phyloP scores from a whole-genome alignment of 2,113 vertebrate genomes.

The Oncorhynchus clarkii region DNA sequence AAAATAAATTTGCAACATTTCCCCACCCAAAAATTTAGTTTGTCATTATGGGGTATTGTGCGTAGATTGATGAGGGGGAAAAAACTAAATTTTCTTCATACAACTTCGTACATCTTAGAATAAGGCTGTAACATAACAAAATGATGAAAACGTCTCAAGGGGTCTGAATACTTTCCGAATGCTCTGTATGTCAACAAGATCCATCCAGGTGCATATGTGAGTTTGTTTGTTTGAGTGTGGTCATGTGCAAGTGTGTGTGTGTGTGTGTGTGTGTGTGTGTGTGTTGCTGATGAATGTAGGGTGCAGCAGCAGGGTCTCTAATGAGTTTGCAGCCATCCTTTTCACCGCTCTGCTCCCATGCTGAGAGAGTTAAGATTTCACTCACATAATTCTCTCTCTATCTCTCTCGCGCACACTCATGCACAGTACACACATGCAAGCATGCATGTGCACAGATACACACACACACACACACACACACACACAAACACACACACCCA shows the following conservation, averaged over 20 bases:
- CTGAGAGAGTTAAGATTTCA: conserved; percentile 34
- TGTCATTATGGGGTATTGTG: too few relatives aligned
- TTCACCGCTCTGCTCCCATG: conserved; percentile 2
- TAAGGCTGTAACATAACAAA: too few relatives aligned
- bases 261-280: conserved; percentile 7
- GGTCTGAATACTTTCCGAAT: too few relatives aligned
- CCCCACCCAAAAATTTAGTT: too few relatives aligned
- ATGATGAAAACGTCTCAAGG: too few relatives aligned
- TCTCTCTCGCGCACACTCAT: neutral
- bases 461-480: neutral
- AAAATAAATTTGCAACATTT: too few relatives aligned
- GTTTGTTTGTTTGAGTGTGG: neutral
- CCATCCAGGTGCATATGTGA: conserved; percentile 7
- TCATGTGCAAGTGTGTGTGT: too few relatives aligned
- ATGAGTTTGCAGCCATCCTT: conserved; percentile 42
- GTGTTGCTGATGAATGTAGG: conserved; percentile 36
- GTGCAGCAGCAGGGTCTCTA: conserved; percentile 40
- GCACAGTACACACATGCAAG: neutral
- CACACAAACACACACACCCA: neutral
- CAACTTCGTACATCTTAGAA: too few relatives aligned
- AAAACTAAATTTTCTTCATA: too few relatives aligned
- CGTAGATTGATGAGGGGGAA: too few relatives aligned
- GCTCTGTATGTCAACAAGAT: neutral
- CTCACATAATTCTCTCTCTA: conserved; percentile 4
- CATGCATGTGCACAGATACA: neutral